Percentiles rank a stretch among this genome's conserved stretches.
phyloP scores from a whole-genome alignment of 2,797 vertebrate species.

The Enteromius treurensis region DNA sequence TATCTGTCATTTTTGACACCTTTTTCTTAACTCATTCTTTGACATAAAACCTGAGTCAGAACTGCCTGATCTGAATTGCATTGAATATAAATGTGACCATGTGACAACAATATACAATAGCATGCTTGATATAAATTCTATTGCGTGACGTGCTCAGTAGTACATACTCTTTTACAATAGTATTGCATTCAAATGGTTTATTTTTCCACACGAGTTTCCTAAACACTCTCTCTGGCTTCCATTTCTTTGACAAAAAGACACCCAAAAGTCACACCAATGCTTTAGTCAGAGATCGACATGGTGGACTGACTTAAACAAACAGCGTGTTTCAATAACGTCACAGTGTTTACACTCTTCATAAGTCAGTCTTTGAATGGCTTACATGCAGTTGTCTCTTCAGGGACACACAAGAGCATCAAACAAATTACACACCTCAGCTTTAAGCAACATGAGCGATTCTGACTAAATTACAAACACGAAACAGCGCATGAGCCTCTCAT shows the following conservation, averaged over 20 bases:
- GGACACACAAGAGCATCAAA: neutral
- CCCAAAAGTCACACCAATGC: neutral
- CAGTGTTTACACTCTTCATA: neutral
- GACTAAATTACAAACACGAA: slow-evolving; percentile 5
- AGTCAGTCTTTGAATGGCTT: neutral
- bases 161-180: neutral
- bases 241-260: neutral
- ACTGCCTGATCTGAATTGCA: neutral
- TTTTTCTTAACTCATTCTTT: neutral
- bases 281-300: neutral
- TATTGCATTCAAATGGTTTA: neutral
- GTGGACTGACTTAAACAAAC: neutral
- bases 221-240: neutral
- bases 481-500: neutral
- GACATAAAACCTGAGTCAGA: neutral
- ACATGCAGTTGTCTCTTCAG: neutral
- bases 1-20: neutral
- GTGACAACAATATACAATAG: neutral
- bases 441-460: slow-evolving; percentile 2
- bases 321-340: neutral
- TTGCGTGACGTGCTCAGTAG: neutral
- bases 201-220: neutral
- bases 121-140: neutral
- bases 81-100: neutral
- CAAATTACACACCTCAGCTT: slow-evolving; percentile 3